Conservation (phyloP, 2,888 invertebrate genomes). For the Lepidonotus clava region DNA sequence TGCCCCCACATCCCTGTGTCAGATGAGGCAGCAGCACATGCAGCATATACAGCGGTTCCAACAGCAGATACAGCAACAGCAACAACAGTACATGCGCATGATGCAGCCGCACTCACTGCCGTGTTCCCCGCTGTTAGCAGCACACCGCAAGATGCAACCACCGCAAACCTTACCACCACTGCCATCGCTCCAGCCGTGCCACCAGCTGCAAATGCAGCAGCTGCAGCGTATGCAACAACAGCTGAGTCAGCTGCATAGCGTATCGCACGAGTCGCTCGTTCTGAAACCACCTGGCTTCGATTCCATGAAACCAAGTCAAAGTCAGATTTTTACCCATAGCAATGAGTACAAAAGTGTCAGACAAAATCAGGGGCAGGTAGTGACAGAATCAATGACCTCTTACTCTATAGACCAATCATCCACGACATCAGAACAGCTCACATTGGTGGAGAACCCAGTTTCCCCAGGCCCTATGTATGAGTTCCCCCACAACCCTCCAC, state of each 20-base stretch:
- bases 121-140: background rate
- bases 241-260: conserved; percentile 5
- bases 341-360: background rate
- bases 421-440: background rate
- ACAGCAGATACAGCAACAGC: conserved; percentile 46
- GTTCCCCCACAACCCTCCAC: background rate
- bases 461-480: background rate
- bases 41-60: conserved; percentile 4
- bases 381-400: background rate
- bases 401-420: background rate
- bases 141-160: background rate
- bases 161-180: background rate
- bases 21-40: conserved; percentile 40
- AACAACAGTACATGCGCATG: conserved; percentile 13
- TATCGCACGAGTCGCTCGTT: background rate
- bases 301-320: background rate
- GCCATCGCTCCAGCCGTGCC: background rate
- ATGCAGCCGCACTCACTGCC: background rate
- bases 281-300: background rate
- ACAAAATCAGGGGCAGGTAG: background rate
- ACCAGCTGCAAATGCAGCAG: background rate
- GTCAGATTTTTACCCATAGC: background rate
- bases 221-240: conserved; percentile 20
- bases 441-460: background rate
- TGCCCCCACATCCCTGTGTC: background rate